Base-by-base conservation (phyloP, 2,113 vertebrate genomes). In the Glaucidium brasilianum region DNA sequence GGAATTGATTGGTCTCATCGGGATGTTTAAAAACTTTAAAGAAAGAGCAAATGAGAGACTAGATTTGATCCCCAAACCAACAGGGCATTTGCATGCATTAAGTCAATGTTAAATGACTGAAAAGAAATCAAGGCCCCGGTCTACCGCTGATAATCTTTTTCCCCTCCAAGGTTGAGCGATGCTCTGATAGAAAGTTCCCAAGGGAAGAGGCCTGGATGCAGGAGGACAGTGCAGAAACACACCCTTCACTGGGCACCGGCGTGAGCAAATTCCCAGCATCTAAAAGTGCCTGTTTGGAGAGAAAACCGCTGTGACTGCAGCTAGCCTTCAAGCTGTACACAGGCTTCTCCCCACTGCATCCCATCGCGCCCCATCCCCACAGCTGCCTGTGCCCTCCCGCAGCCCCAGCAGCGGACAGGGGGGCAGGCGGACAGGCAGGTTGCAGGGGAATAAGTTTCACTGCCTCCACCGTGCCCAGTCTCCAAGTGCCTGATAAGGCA, bases 161-260 rank as follows among this genome's bases (percentile, higher is more conserved):
- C 41, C 25, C 16, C n/a, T 27, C 15, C 1, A 2, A 35, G 73
- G 37, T 45, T 4, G 6, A 37, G 35, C 1, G 29, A 39, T 41
- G 79, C 13, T 53, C n/a, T 30, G 18, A 15, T 39, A 74, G 26
- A 30, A 21, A 22, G 29, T 11, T 74, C 60, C 60, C 39, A 12
- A 15, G 50, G 68, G 32, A 79, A 11, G 5, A 15, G 15, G 13
- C n/a, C 41, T n/a, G n/a, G 17, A 23, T 29, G 16, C 41, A 9
- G 0, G 47, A 49, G 74, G 74, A 18, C 17, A 23, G 19, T 0
- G 15, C 18, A 12, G 47, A 22, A 55, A 32, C 2, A 0, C 29
- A 13, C n/a, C 14, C 58, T 34, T 39, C 23, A 1, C 43, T 34
- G 47, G 27, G 39, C 49, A 17, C 15, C 27, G 29, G 58, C 3